Evolutionary conservation across 1,140 invertebrate species (phyloP), one percentile per base, ranked within the genome.

Genomic region (Lepidurus arcticus): DNA sequence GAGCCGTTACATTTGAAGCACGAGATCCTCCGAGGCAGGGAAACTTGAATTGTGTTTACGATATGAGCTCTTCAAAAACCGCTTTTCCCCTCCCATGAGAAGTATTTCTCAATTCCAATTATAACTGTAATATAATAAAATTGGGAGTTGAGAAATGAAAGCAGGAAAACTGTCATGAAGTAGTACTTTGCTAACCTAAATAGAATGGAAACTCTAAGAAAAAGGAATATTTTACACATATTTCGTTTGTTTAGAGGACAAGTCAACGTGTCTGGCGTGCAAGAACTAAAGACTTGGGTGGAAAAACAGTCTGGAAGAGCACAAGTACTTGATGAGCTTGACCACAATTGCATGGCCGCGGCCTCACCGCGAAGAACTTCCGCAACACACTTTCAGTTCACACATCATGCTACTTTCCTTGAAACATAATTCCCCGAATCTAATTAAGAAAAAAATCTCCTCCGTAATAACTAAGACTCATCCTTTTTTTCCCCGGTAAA

Each of bases 91-190:
- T 65, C 53, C 53, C 53, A 65, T 65, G 53, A 21, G 21, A 65
- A 65, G 16, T 65, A 13, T 13, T 65, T 47, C 45, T 7, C 6
- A 65, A 65, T n/a, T 65, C 21, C 53, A 65, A 65, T 65, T 65
- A 65, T 65, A 65, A 65, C 53, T 65, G 13, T 65, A 65, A 65
- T 65, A 13, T 21, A 65, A 65, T 65, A 65, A 47, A 34, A 65
- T 65, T 65, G 53, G 53, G 16, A 9, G 53, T 65, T 65, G 53
- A 13, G 53, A 16, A 65, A 65, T 7, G 21, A 65, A 65, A 65
- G 21, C 53, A 65, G 9, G 6, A 13, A 65, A 65, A 13, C 21
- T 21, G 53, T 13, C 9, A 65, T n/a, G 21, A 11, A 13, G 8
- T 21, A 9, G 7, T n/a, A 13, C 53, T 65, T 21, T 7, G 45